Conservation (phyloP, 2,113 vertebrate species). For the Cryptotis parvus region DNA sequence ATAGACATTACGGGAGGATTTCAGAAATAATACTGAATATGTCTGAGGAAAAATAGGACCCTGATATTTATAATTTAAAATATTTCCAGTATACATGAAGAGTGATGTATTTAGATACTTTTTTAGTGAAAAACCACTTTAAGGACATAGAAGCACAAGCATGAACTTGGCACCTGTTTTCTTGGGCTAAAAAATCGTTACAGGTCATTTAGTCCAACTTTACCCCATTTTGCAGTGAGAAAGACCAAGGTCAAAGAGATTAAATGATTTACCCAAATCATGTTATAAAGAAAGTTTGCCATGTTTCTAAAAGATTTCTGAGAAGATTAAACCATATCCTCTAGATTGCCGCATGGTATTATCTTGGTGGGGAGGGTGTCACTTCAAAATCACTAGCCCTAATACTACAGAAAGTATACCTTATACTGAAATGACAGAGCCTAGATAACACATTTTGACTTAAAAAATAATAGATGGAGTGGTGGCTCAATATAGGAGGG, state of each 20-base stretch:
- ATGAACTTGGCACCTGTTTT: background rate
- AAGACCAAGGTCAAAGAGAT: background rate
- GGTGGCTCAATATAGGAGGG: background rate
- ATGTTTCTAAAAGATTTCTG: background rate
- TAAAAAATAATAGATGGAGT: background rate
- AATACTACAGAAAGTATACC: background rate
- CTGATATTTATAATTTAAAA: background rate
- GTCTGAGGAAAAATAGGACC: background rate
- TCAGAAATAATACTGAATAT: background rate
- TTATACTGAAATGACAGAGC: slow-evolving; percentile 6
- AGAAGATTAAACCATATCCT: background rate
- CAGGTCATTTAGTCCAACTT: background rate
- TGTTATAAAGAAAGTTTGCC: fast-evolving
- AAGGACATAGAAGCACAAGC: background rate
- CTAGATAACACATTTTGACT: background rate
- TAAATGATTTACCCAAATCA: background rate
- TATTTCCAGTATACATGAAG: slow-evolving; percentile 14
- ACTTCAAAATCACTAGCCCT: background rate
- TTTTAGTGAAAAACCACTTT: slow-evolving; percentile 2
- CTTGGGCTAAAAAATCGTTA: background rate
- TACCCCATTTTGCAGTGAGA: background rate
- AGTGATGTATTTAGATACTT: background rate
- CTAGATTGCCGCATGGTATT: background rate
- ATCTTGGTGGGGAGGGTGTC: background rate
- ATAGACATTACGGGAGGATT: background rate